Evolutionary conservation across 2,888 invertebrate genomes (phyloP).

Genomic region (Congeria kusceri): DNA sequence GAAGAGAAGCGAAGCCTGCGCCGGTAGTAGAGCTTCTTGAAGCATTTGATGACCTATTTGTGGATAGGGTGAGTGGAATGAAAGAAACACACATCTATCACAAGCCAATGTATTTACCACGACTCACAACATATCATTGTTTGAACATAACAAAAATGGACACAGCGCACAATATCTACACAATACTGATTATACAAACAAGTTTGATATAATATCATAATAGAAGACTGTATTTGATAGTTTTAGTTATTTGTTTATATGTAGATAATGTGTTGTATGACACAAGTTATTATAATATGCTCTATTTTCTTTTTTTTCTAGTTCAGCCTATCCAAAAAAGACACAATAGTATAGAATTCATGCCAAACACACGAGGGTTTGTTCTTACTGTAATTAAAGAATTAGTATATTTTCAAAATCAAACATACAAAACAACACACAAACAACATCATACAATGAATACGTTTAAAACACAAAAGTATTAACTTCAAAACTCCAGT

Average conservation of each 20-base stretch:
- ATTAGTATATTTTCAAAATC: too few species aligned
- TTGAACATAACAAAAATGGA: background rate
- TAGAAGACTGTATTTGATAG: too few species aligned
- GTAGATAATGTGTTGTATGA: too few species aligned
- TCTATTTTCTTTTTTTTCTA: too few species aligned
- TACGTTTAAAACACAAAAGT: background rate
- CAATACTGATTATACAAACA: background rate
- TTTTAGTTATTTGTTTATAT: too few species aligned
- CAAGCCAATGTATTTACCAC: background rate
- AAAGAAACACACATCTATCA: background rate
- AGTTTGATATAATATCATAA: background rate
- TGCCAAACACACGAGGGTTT: too few species aligned
- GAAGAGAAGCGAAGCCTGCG: conserved; percentile 7
- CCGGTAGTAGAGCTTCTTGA: conserved; percentile 40
- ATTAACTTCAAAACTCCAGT: background rate
- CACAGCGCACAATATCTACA: background rate
- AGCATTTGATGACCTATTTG: conserved; percentile 34
- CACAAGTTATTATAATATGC: too few species aligned
- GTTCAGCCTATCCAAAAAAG: too few species aligned
- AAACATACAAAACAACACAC: background rate
- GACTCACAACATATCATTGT: background rate
- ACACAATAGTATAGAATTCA: too few species aligned
- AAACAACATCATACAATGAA: too few species aligned
- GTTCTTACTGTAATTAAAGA: too few species aligned
- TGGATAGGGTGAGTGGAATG: background rate